Base-by-base conservation (phyloP, 2,113 vertebrate genomes). In the Thymallus thymallus region DNA sequence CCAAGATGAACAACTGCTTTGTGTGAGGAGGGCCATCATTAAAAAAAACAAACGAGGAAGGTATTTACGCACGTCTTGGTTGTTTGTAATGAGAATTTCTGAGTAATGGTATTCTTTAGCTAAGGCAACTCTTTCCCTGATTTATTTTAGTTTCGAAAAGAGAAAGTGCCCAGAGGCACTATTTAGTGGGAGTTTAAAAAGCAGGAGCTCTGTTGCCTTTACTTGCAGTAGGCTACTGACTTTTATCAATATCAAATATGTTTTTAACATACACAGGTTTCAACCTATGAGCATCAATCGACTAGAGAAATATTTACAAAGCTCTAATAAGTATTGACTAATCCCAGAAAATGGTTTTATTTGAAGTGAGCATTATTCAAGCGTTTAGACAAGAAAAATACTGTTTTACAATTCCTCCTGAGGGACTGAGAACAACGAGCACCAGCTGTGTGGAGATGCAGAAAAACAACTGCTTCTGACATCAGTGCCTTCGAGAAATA, bases 1-100 rank as follows among this genome's bases (percentile, higher is more conserved):
- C 55, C 32, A 1, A 48, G 65, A 83, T 71, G 13, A 86, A 83
- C 83, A 66, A 69, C 58, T 75, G 71, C 74, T 80, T 73, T 88
- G 78, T 83, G 45, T 62, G 48, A 64, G 35, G 72, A 5, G 6
- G 56, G 10, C 35, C 2, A 69, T 18, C 63, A 45, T n/a, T n/a
- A n/a, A n/a, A n/a, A n/a, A n/a, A n/a, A n/a, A n/a, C n/a, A n/a
- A n/a, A n/a, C n/a, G n/a, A n/a, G n/a, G n/a, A n/a, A 26, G 74
- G 69, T 32, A 29, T 63, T 12, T 20, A 58, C 14, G 45, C 22
- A 41, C 35, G 35, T 66, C 58, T 75, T 14, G 7, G 62, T 72
- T 71, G 62, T 12, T 70, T 29, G 62, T 29, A 29, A 14, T 64
- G 62, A 29, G 62, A 55, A 69, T 72, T 32, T 35, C 16, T 79